Evolutionary conservation across 2,113 vertebrate species (phyloP), one percentile per base, ranked within the genome.

Genomic region (Asarcornis scutulata): DNA sequence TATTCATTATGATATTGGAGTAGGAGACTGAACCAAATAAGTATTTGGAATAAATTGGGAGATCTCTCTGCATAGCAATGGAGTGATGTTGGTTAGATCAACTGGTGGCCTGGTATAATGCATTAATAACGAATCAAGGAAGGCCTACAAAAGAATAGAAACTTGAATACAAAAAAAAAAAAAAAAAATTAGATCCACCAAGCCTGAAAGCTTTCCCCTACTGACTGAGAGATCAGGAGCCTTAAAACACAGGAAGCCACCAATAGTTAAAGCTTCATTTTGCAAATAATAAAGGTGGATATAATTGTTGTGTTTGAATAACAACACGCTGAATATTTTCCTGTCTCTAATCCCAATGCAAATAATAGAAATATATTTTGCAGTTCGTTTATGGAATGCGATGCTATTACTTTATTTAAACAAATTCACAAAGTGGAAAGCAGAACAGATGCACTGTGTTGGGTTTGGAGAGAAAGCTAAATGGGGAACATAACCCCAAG

Each of bases 401-500:
- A 22, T 22, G 89, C 22, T n/a, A 2, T 86, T 80, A 2, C 32
- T 66, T 76, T 16, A 59, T 74, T 88, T 80, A 83, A 42, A 88
- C 59, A 17, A 50, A 90, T 79, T 15, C 52, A 29, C 56, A 2
- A 7, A 80, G 76, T 14, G 52, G 68, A 94, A 91, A 91, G 86
- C 69, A 83, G 79, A 90, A 64, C 86, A 94, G 85, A 88, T 81
- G 90, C 80, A 68, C n/a, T 48, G 44, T 29, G 40, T 3, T 94
- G 88, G 83, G 76, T 91, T 78, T 44, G 76, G 86, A 91, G 83
- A 77, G 32, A 72, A 86, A 88, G 58, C 80, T 84, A 64, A 94
- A 90, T 26, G 83, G 90, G 73, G 95, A 95, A 86, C 38, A 5
- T 40, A 92, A 95, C 89, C 91, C 87, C 88, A 69, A 74, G 83